Evolutionary conservation across 2,113 vertebrate genomes (phyloP).

Genomic region (Nycticorax nycticorax): DNA sequence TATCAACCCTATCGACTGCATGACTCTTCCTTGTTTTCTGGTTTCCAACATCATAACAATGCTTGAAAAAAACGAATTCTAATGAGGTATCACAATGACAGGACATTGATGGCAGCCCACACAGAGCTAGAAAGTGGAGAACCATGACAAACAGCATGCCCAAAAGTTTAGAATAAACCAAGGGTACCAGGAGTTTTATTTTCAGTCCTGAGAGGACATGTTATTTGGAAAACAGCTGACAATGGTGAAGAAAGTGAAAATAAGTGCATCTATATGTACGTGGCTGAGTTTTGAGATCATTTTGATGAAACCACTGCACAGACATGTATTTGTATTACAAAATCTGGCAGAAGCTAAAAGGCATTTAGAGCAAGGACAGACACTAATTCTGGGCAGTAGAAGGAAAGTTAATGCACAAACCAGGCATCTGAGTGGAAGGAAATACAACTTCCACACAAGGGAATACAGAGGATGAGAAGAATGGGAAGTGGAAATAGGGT

Average conservation of each 20-base stretch:
- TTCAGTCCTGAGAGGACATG: not conserved
- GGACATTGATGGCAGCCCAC: not conserved
- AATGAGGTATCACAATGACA: not conserved
- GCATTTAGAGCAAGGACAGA: not conserved
- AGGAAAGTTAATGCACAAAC: not conserved
- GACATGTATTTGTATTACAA: not conserved
- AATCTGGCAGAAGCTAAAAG: not conserved
- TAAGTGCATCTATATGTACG: not conserved
- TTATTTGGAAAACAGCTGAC: not conserved
- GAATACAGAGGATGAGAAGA: conserved; percentile 44
- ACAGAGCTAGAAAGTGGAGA: not conserved
- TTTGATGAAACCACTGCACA: not conserved
- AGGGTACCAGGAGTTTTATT: not conserved
- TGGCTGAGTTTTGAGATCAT: not conserved
- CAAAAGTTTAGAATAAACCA: not conserved
- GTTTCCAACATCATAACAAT: not conserved
- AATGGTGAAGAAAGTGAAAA: not conserved
- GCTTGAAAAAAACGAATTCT: not conserved
- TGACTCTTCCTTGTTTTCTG: not conserved
- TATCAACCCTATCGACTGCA: not conserved
- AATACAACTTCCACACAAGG: not conserved
- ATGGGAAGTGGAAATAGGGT: conserved; percentile 44
- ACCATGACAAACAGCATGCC: not conserved
- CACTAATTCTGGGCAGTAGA: not conserved
- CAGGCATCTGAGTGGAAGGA: not conserved